These are phyloP conservation scores for Tetanocera ferruginea DNA, from an alignment of 2,888 invertebrate genomes.

Conservation along the genomic window DNA sequence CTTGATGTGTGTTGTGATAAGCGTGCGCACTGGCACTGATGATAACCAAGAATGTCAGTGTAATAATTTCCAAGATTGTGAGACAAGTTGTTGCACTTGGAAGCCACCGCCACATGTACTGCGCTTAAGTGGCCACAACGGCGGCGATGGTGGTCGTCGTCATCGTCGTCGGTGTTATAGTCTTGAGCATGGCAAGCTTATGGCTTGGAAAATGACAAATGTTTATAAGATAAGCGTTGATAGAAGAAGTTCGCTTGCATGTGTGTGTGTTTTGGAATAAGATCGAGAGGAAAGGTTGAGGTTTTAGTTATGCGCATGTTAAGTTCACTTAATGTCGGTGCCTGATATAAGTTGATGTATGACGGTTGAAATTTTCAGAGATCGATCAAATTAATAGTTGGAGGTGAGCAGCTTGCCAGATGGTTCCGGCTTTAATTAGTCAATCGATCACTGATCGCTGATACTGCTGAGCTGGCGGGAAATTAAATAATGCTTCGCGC, in stretches of 20 bases:
- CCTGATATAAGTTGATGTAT: too few species aligned
- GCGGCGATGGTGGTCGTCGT: not conserved
- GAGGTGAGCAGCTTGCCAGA: too few species aligned
- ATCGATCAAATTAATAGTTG: too few species aligned
- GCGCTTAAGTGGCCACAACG: not conserved
- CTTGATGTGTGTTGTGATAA: conserved; percentile 14
- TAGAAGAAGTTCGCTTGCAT: too few species aligned
- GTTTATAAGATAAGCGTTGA: conserved; percentile 14
- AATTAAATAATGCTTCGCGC: too few species aligned
- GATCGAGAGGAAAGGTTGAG: too few species aligned
- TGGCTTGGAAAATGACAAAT: conserved; percentile 7
- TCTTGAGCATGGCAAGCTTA: not conserved
- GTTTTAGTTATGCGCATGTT: not conserved
- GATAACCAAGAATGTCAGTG: not conserved
- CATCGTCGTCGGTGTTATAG: not conserved
- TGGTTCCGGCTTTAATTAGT: conserved; percentile 29
- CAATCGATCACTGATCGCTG: conserved; percentile 36
- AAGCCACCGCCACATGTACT: not conserved
- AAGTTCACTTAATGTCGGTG: not conserved
- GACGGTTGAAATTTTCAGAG: too few species aligned
- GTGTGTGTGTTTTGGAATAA: too few species aligned
- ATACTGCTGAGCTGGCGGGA: conserved; percentile 41
- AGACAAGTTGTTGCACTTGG: conserved; percentile 13
- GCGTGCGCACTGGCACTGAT: not conserved
- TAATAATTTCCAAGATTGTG: conserved; percentile 21